A percentile compares a stretch with the other conserved stretches of the same genome.
phyloP scores from a whole-genome alignment of 2,888 invertebrate genomes.

The Osedax fenrisi region DNA sequence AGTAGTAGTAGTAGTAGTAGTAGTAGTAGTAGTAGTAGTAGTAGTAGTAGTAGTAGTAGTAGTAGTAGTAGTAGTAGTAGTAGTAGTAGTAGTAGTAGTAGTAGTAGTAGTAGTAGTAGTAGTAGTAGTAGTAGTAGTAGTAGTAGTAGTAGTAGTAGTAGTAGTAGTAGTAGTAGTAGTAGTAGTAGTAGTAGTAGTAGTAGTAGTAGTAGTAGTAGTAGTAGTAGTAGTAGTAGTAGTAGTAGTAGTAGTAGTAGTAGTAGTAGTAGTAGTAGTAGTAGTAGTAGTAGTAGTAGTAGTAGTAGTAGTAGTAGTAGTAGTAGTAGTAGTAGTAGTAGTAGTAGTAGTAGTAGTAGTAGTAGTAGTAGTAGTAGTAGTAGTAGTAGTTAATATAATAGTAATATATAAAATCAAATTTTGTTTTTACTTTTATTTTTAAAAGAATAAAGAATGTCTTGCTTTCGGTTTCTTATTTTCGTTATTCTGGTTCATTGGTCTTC shows the following conservation, averaged over 20 bases:
- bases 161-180: not conserved
- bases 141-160: not conserved
- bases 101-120: too few species aligned
- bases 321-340: not conserved
- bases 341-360: slow-evolving; percentile 9
- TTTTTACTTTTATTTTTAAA: too few species aligned
- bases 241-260: not conserved
- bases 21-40: too few species aligned
- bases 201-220: slow-evolving; percentile 4
- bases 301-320: not conserved
- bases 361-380: slow-evolving; percentile 7
- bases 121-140: not conserved
- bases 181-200: slow-evolving; percentile 3
- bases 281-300: not conserved
- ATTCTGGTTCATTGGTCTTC: too few species aligned
- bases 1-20: too few species aligned
- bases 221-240: slow-evolving; percentile 1
- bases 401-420: too few species aligned
- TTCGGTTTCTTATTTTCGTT: too few species aligned
- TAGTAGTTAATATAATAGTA: too few species aligned
- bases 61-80: too few species aligned
- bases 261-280: not conserved
- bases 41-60: too few species aligned
- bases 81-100: too few species aligned
- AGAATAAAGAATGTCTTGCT: too few species aligned